phyloP scores from a whole-genome alignment of 2,113 vertebrate genomes.

The Microcebus murinus region DNA sequence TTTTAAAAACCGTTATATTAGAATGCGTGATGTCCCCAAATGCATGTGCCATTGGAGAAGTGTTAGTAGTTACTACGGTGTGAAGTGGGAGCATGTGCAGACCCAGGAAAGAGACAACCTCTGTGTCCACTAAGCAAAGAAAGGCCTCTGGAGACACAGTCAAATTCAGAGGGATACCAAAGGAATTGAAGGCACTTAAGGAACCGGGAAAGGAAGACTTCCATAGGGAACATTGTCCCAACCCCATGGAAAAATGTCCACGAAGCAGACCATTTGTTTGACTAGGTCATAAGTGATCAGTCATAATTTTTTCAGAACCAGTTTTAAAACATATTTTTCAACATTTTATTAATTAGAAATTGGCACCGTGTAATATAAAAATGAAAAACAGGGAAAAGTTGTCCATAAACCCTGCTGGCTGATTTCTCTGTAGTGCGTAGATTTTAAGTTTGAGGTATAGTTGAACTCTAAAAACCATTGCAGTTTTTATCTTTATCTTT shows the following conservation, averaged over 20 bases:
- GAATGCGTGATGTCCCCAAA: not conserved
- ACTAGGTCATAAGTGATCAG: not conserved
- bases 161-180: not conserved
- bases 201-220: not conserved
- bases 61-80: not conserved
- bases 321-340: not conserved
- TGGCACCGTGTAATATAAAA: not conserved
- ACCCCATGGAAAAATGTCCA: not conserved
- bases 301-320: not conserved
- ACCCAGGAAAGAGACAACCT: not conserved
- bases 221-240: not conserved
- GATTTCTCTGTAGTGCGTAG: not conserved
- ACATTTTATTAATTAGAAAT: not conserved
- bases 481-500: not conserved
- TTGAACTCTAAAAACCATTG: not conserved
- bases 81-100: too few relatives aligned
- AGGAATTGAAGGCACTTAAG: accelerated
- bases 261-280: not conserved
- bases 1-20: not conserved
- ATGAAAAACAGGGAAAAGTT: not conserved
- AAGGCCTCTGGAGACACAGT: not conserved
- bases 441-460: not conserved
- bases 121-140: not conserved
- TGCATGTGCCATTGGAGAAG: not conserved
- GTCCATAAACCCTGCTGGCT: not conserved